Base-by-base conservation (phyloP, 2,113 vertebrate genomes). In the Ammodytes dubius region DNA sequence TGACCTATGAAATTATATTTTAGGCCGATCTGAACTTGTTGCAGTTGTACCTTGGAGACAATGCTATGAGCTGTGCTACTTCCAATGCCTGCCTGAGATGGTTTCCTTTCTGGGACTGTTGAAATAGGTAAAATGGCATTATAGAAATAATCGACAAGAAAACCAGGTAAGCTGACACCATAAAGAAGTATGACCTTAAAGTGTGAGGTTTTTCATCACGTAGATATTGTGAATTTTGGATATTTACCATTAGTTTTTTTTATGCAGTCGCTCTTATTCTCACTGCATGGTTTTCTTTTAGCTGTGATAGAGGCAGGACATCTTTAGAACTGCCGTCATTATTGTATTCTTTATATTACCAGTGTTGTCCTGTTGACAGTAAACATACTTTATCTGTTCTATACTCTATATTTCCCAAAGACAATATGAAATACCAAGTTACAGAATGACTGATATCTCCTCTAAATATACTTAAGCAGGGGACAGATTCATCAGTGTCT, bases 1-100 rank as follows among this genome's bases (percentile, higher is more conserved):
- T 94, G 93, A 94, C 93, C 92, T 86, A 80, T 74, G 79, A 89
- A 87, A 77, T 86, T 67, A 63, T 88, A 92, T 94, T 95, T 86
- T 89, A 83, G 88, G 92, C 85, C 68, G 46, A 83, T 88, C 75
- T 82, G 88, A 91, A 91, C 84, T 87, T 92, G 82, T 89, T 87
- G 74, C 64, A 72, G 77, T 65, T 54, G 60, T 76, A 81, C 90
- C 78, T 61, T 80, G 19, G 88, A 92, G 83, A 89, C 50, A 59
- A 17, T 82, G 54, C 85, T n/a, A 88, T 84, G 49, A 53, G 76
- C 82, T 89, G 91, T 87, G 85, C 93, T 91, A 92, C 87, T 93
- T 94, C 68, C 76, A n/a, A 58, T 40, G 61, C 68, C 63, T 59
- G 67, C 77, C 27, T 5, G 27, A 39, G 59, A 66, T 61, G 13